Evolutionary conservation across 30 jellyfish, hydroid and myxozoan species (phyloP).

Genomic region (Pelagia noctiluca): DNA sequence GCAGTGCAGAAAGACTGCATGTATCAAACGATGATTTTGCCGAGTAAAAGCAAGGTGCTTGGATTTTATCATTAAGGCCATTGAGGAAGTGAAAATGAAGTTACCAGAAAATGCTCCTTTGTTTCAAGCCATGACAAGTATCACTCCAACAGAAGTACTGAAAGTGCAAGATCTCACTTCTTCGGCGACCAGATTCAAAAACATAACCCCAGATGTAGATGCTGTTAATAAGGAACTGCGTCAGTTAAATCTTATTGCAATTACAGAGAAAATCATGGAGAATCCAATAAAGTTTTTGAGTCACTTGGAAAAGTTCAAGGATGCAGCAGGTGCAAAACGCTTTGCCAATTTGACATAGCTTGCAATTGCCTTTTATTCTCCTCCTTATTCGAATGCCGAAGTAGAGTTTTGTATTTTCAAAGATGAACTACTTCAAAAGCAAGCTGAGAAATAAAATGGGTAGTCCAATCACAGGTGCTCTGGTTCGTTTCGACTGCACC

Average conservation of each 20-base stretch:
- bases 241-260: neutral
- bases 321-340: neutral
- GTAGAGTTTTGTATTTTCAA: too few relatives aligned
- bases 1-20: slow-evolving; percentile 54
- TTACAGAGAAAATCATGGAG: neutral
- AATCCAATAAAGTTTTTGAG: neutral
- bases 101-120: slow-evolving; percentile 35
- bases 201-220: neutral
- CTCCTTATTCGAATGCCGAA: too few relatives aligned
- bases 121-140: slow-evolving; percentile 31
- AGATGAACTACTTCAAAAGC: too few relatives aligned
- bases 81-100: slow-evolving; percentile 43
- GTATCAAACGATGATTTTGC: slow-evolving; percentile 7
- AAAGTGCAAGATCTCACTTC: slow-evolving; percentile 20
- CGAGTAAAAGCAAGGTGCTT: slow-evolving; percentile 40
- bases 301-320: neutral
- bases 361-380: too few relatives aligned
- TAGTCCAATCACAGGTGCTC: neutral
- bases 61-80: slow-evolving; percentile 37
- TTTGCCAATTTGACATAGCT: neutral
- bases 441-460: neutral
- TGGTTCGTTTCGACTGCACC: neutral
- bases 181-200: neutral
- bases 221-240: neutral
- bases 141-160: slow-evolving; percentile 28